Evolutionary conservation across 1,140 invertebrate species (phyloP), one percentile per base, ranked within the genome.

Genomic region (Diabrotica undecimpunctata): DNA sequence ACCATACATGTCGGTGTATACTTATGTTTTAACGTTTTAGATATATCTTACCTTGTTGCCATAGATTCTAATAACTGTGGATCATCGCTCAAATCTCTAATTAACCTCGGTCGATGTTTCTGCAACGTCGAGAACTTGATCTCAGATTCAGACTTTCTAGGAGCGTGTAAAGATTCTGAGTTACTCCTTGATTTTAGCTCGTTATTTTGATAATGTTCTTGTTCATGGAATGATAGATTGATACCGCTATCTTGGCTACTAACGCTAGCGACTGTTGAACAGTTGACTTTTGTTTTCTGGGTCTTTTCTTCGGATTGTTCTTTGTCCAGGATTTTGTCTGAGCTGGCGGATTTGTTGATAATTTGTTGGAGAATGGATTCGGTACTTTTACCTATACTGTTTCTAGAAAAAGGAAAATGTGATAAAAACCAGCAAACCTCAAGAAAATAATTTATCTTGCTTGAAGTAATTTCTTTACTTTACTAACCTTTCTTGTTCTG

Each of bases 221-320:
- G 85, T 69, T 90, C 88, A 58, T 87, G 84, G 77, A 89, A 89
- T 8, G 84, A 87, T 72, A 90, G 79, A 74, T 90, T 90, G 52
- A 91, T 91, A 2, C 88, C 89, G 70, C 88, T 90, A 72, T 90
- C 89, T 74, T 90, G 88, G 0, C 88, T 90, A 70, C 88, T 89
- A 46, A 88, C 82, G 53, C 75, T 78, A 0, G 75, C 71, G 10
- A 77, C 74, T 46, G 76, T 77, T 5, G 75, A 74, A 4, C 68
- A 64, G 52, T 70, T 61, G 12, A 71, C 54, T 63, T 72, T 74
- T 14, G 64, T 73, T 54, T 73, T 74, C 14, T 66, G 60, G 5
- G 14, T 52, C 63, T 74, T 70, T 5, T 70, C 66, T 14, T 65
- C 60, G 37, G 14, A 51, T 56, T 62, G 54, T 7, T 76, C 76